These are phyloP conservation scores for Mactromeris polynyma DNA, from an alignment of 2,888 invertebrate species.

Conservation along the genomic window DNA sequence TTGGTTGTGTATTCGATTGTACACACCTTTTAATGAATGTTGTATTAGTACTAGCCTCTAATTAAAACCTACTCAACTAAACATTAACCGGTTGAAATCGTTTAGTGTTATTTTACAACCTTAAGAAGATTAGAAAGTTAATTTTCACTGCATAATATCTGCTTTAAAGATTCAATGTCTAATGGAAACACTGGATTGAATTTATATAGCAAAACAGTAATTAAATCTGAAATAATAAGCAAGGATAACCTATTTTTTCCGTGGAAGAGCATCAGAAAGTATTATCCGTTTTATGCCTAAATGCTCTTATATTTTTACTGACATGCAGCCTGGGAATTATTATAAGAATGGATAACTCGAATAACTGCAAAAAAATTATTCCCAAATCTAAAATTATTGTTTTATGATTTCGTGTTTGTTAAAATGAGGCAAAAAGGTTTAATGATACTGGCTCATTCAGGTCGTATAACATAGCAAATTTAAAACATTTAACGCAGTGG, in stretches of 20 bases:
- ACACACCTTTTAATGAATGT: not conserved
- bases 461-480: no score
- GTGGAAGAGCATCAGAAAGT: not conserved
- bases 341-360: not conserved
- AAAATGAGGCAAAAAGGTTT: no score
- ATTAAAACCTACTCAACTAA: not conserved
- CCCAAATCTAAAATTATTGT: not conserved
- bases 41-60: no score
- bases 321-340: not conserved
- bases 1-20: no score
- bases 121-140: not conserved
- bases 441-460: no score
- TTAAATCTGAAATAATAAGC: not conserved
- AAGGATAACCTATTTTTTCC: not conserved
- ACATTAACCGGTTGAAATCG: not conserved
- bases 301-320: not conserved
- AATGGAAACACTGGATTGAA: not conserved
- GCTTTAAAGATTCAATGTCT: not conserved
- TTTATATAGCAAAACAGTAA: not conserved
- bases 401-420: no score
- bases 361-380: not conserved
- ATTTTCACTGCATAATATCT: not conserved
- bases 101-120: not conserved
- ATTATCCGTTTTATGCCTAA: not conserved
- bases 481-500: no score